phyloP scores from a whole-genome alignment of 2,888 invertebrate genomes.

The Nematopogon swammerdamellus region DNA sequence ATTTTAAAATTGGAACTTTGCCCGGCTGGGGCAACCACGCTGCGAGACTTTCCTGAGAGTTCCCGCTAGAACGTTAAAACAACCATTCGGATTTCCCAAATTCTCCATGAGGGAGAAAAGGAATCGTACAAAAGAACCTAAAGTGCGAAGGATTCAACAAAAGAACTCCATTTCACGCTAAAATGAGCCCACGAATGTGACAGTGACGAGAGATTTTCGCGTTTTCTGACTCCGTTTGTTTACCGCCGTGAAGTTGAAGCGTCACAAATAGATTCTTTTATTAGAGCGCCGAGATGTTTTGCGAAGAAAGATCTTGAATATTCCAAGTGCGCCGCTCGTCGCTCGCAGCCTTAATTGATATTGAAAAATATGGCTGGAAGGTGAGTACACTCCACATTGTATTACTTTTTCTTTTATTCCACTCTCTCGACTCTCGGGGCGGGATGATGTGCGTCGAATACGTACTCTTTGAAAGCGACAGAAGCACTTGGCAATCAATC shows the following conservation, averaged over 20 bases:
- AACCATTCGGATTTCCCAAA: too few species aligned
- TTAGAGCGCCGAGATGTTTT: constrained; percentile 20
- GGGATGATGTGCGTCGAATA: not conserved
- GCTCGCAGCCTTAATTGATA: too few species aligned
- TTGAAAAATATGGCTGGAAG: not conserved
- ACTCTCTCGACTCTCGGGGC: too few species aligned
- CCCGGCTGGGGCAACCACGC: constrained; percentile 40
- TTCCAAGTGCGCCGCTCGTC: too few species aligned
- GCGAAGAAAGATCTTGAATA: not conserved
- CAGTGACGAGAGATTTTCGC: not conserved
- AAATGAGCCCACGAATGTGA: too few species aligned
- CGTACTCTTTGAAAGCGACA: not conserved
- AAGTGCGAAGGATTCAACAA: constrained; percentile 7
- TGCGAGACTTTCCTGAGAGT: too few species aligned
- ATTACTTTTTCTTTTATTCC: not conserved
- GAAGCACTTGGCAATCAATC: not conserved
- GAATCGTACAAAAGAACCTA: too few species aligned
- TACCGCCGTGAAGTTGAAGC: constrained; percentile 23
- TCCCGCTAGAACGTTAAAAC: too few species aligned
- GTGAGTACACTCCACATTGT: not conserved
- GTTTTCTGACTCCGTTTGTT: constrained; percentile 23
- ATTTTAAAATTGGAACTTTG: constrained; percentile 47
- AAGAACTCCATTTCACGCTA: constrained; percentile 1
- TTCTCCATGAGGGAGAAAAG: too few species aligned
- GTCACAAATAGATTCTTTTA: constrained; percentile 49